Base-by-base conservation (phyloP, 1,140 invertebrate species). In the Littorina saxatilis region DNA sequence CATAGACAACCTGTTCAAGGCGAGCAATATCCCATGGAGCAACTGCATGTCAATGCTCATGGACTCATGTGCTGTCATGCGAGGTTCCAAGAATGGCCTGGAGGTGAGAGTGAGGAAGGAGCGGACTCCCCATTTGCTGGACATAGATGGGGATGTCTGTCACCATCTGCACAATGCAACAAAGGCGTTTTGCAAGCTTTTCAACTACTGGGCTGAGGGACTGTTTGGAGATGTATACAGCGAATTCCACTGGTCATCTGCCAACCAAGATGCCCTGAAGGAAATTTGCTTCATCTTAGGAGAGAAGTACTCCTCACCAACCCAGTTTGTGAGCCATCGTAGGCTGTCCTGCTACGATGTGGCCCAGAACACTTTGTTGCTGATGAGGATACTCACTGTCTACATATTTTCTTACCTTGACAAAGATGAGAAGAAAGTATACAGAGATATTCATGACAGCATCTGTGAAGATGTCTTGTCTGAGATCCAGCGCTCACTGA, bases 1-100 rank as follows among this genome's bases (percentile, higher is more conserved):
- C 17, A 35, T 88, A 15, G 78, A 76, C 29, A 72, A 29, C 11
- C n/a, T 87, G 1, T 82, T 87, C 52, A 63, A 80, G 23, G 43
- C 35, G 47, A 20, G 79, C 32, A 43, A 82, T 23, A 74, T 88
- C 32, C 82, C 86, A 78, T 88, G 85, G 85, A 66, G 66, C 11
- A 89, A 89, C 75, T 37, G 88, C 47, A 66, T 87, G 20, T 87
- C 87, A 32, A 55, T 88, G 7, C 47, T 89, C 0, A 83, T 89
- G 79, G 89, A 90, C 70, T 88, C 83, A 0, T 89, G 88, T 68
- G 85, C 82, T 76, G 87, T 88, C 1, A 89, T 90, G 88, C 32
- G 87, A 20, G 88, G 89, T 1, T 61, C 37, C n/a, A 87, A 88
- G 72, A 50, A 52, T 72, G 87, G 89, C 23, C n/a, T 88, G 29